Evolutionary conservation across 2,797 vertebrate genomes (phyloP).

Genomic region (Botia kubotai): DNA sequence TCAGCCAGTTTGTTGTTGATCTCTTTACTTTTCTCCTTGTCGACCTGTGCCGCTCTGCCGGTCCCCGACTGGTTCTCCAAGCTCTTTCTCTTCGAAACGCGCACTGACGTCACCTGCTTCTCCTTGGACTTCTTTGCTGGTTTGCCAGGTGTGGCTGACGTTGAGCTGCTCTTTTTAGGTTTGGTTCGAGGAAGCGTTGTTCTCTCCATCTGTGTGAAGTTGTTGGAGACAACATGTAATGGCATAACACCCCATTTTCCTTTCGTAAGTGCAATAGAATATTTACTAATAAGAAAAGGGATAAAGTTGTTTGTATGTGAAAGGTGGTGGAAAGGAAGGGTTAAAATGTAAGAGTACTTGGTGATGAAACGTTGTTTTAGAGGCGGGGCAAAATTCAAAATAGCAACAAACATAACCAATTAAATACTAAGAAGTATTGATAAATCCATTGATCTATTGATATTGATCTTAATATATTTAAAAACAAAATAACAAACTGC

Average conservation of each 20-base stretch:
- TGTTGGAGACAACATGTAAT: slow-evolving; percentile 39
- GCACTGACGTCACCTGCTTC: slow-evolving; percentile 84
- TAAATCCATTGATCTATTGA: no score
- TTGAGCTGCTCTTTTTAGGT: slow-evolving; percentile 86
- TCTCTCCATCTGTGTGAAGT: slow-evolving; percentile 87
- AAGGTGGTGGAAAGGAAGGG: no score
- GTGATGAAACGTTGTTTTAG: neutral
- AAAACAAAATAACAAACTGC: no score
- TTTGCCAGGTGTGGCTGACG: slow-evolving; percentile 82
- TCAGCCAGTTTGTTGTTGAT: slow-evolving; percentile 99
- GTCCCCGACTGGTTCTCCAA: slow-evolving; percentile 78
- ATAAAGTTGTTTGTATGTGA: no score
- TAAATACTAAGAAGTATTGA: no score
- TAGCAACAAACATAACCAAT: no score
- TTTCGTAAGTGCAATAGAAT: no score
- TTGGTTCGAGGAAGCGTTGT: slow-evolving; percentile 86
- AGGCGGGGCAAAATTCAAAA: neutral
- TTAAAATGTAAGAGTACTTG: neutral
- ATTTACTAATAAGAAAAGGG: no score
- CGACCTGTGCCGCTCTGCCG: slow-evolving; percentile 81
- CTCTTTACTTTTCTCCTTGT: slow-evolving; percentile 98
- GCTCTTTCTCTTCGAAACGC: slow-evolving; percentile 88
- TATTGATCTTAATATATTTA: no score
- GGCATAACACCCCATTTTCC: neutral
- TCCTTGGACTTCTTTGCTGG: slow-evolving; percentile 93